These are phyloP conservation scores for Ceratina japonica DNA, from an alignment of 1,140 invertebrate species.

Conservation along the genomic window DNA sequence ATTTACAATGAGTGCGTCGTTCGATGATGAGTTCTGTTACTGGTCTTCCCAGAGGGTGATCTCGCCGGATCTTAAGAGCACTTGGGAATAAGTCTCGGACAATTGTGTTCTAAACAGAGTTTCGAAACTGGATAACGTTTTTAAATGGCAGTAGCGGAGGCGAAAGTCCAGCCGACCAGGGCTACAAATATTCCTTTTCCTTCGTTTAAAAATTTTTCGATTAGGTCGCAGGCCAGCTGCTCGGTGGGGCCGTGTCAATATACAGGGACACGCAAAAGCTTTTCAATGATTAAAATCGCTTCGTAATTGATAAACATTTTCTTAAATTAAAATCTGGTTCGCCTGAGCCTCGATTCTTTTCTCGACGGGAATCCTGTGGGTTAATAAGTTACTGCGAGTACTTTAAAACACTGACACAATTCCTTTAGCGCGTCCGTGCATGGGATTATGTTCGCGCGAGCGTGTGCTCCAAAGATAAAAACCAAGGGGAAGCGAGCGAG, in stretches of 20 bases:
- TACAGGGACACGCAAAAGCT: no score
- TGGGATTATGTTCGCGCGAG: no score
- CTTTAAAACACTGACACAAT: no score
- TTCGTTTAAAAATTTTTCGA: not conserved
- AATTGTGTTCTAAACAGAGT: not conserved
- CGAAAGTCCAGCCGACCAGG: constrained; percentile 48
- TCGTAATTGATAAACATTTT: no score
- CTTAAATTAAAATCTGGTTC: no score
- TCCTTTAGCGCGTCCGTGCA: no score
- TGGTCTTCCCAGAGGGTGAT: constrained; percentile 38
- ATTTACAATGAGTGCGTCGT: constrained; percentile 57
- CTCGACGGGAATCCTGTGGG: no score
- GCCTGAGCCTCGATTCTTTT: no score
- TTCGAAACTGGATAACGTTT: not conserved
- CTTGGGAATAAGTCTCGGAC: not conserved
- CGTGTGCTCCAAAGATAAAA: constrained; percentile 46
- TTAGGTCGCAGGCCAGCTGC: constrained; percentile 76
- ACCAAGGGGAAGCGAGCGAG: constrained; percentile 40
- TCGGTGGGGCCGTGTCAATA: constrained; percentile 70
- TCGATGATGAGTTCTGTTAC: constrained; percentile 45
- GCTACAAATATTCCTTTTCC: constrained; percentile 41
- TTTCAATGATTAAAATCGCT: no score
- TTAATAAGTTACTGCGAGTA: no score
- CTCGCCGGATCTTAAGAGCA: not conserved
- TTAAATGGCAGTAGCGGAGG: constrained; percentile 41